Percentiles rank a stretch among this genome's conserved stretches.
Conservation (phyloP, 2,888 invertebrate species). For the Cantharis rufa region DNA sequence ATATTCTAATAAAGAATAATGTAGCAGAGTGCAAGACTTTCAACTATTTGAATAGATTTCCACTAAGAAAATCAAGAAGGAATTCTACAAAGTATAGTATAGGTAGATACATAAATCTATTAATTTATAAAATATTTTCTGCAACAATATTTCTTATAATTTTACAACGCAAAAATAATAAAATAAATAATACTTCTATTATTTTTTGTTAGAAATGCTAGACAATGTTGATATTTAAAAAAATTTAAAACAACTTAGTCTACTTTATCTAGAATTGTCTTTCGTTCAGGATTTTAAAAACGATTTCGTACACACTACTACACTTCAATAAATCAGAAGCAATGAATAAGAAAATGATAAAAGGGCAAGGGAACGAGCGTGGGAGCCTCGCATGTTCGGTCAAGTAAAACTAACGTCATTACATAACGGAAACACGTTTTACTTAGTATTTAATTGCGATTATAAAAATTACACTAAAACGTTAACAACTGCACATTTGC, state of each 20-base stretch:
- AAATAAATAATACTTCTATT: not conserved
- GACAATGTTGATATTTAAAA: not conserved
- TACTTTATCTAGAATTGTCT: not conserved
- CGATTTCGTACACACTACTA: constrained; percentile 9
- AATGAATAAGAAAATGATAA: constrained; percentile 9
- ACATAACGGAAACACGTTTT: constrained; percentile 8
- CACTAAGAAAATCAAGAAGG: constrained; percentile 16
- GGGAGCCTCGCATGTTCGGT: constrained; percentile 17
- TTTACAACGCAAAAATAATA: not conserved
- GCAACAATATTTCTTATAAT: no score
- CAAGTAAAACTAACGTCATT: constrained; percentile 17
- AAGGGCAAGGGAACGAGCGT: constrained; percentile 10
- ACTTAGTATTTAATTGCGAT: not conserved
- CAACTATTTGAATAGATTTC: constrained; percentile 14
- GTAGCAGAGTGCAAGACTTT: constrained; percentile 10
- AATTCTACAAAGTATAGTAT: not conserved
- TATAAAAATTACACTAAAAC: constrained; percentile 10
- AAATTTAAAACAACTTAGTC: not conserved
- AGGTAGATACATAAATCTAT: not conserved
- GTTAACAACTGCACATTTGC: constrained; percentile 1
- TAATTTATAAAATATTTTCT: no score
- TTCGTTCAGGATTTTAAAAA: constrained; percentile 7
- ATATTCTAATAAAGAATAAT: constrained; percentile 17
- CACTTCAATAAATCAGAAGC: constrained; percentile 21
- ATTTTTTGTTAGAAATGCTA: not conserved